Conservation (phyloP, 2,113 vertebrate species). For the Cyanistes caeruleus region DNA sequence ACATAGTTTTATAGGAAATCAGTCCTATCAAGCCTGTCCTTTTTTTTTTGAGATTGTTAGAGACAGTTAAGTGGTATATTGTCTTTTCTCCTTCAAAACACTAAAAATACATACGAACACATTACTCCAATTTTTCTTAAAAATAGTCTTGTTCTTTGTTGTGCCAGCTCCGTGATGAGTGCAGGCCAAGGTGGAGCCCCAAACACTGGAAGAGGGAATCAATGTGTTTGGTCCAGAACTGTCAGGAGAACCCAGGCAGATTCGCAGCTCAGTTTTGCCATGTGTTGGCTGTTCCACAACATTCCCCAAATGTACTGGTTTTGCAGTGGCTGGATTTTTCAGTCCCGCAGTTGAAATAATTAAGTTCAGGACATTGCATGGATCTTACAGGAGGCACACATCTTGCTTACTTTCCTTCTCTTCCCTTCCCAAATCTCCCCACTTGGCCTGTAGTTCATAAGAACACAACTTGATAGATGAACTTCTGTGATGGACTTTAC, state of each 20-base stretch:
- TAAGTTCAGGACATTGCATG: background rate
- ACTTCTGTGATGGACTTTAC: background rate
- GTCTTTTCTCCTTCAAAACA: background rate
- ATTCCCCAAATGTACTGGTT: background rate
- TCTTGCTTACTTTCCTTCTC: background rate
- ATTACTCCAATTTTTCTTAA: background rate
- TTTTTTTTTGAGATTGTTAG: background rate
- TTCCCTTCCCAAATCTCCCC: background rate
- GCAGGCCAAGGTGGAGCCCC: background rate
- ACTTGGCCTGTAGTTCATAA: background rate
- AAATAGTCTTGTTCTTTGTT: background rate
- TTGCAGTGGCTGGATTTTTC: background rate
- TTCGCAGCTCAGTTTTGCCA: background rate
- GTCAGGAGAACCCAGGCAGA: background rate
- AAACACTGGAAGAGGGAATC: background rate
- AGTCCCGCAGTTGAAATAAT: background rate
- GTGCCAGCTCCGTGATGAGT: background rate
- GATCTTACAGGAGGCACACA: background rate
- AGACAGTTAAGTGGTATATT: background rate
- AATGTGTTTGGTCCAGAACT: background rate
- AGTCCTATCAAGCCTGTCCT: background rate
- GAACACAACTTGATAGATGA: background rate
- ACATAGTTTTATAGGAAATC: background rate
- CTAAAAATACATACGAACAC: background rate
- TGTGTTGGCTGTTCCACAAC: rapidly evolving